Evolutionary conservation across 2,113 vertebrate genomes (phyloP).

Genomic region (Columba livia): DNA sequence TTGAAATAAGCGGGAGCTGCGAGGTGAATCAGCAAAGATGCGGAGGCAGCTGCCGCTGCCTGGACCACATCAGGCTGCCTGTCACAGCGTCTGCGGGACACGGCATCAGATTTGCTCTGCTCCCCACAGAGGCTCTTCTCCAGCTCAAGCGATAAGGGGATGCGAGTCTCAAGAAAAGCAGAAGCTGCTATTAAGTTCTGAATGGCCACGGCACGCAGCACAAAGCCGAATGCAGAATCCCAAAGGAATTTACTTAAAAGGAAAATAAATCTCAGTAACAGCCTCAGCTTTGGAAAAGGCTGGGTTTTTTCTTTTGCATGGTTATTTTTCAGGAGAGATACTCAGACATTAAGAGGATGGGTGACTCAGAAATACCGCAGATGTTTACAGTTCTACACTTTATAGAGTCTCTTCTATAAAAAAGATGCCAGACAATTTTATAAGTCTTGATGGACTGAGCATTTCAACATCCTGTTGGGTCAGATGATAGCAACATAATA

Average conservation of each 20-base stretch:
- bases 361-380: constrained; percentile 1
- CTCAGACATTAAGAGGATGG: background rate
- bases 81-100: background rate
- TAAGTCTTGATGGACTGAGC: background rate
- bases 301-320: background rate
- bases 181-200: background rate
- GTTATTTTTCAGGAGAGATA: background rate
- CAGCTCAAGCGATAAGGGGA: background rate
- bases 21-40: background rate
- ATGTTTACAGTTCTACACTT: background rate
- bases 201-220: background rate
- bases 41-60: background rate
- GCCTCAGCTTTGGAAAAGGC: background rate
- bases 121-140: background rate
- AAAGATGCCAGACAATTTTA: background rate
- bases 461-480: background rate
- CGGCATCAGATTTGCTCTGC: background rate
- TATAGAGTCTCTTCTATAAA: background rate
- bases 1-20: background rate
- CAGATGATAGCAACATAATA: background rate
- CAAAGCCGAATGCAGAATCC: background rate
- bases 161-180: background rate
- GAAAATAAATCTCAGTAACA: background rate
- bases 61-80: rapidly evolving
- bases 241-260: background rate